Evolutionary conservation across 1,140 invertebrate species (phyloP).

Genomic region (Caenorhabditis elegans): WBcel235 BX284603.4:9977501-9978000

Average conservation of each 20-base stretch:
- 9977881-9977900: neutral
- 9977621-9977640: neutral
- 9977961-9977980: too few species aligned
- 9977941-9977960: neutral
- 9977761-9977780: conserved; percentile 12
- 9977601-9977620: neutral
- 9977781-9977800: neutral
- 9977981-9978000: too few species aligned
- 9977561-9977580: neutral
- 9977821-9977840: neutral
- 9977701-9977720: neutral
- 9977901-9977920: neutral
- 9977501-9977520: neutral
- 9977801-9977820: conserved; percentile 4
- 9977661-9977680: neutral
- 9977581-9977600: neutral
- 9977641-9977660: too few species aligned
- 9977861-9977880: conserved; percentile 10
- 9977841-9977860: neutral
- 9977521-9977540: neutral
- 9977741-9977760: neutral
- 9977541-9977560: neutral
- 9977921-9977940: neutral
- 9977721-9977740: conserved; percentile 5
- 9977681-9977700: neutral